Evolutionary conservation across 2,888 invertebrate species (phyloP).

Genomic region (Melinaea menophilus): DNA sequence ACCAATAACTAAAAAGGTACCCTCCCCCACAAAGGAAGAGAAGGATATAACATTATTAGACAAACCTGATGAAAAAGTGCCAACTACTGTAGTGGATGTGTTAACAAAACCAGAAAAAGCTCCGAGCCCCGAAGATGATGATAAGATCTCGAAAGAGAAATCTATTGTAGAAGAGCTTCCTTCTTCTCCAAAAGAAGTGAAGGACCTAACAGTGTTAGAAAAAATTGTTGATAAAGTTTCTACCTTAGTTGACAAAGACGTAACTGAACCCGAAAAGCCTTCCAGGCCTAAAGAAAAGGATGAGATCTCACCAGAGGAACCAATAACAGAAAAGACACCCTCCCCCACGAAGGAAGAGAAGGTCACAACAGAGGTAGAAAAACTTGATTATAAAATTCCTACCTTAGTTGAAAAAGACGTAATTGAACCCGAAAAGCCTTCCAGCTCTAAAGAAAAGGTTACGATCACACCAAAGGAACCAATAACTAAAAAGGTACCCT

Average conservation of each 20-base stretch:
- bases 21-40: not conserved
- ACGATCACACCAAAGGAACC: too few relatives aligned
- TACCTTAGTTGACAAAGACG: constrained; percentile 5
- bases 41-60: not conserved
- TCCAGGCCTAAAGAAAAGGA: too few relatives aligned
- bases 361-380: not conserved
- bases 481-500: too few relatives aligned
- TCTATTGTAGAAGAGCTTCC: too few relatives aligned
- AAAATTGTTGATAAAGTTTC: constrained; percentile 15
- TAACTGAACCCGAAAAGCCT: not conserved
- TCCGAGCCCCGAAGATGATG: not conserved
- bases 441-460: constrained; percentile 1
- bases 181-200: too few relatives aligned
- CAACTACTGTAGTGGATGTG: constrained; percentile 12
- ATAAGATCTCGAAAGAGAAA: not conserved
- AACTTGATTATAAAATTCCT: not conserved
- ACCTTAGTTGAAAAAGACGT: constrained; percentile 8
- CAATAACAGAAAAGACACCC: too few relatives aligned
- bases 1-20: constrained; percentile 1
- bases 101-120: not conserved
- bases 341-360: too few relatives aligned
- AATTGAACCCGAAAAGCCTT: not conserved
- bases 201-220: not conserved
- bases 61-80: constrained; percentile 10
- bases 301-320: too few relatives aligned